Percentiles rank a stretch among this genome's conserved stretches.
phyloP scores from a whole-genome alignment of 2,888 invertebrate species.

The Drosophila helvetica region DNA sequence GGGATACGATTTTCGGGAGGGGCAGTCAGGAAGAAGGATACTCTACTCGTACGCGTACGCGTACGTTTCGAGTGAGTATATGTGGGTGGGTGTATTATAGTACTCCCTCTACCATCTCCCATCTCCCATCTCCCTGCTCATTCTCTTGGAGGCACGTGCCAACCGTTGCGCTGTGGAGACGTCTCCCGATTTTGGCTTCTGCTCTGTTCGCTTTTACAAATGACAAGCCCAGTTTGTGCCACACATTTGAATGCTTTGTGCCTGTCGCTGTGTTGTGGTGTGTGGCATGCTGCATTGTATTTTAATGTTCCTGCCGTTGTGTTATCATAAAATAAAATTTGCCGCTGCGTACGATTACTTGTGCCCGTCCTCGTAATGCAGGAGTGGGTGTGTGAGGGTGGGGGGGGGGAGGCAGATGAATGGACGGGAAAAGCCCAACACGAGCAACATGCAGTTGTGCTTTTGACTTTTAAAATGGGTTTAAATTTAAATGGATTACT shows the following conservation, averaged over 20 bases:
- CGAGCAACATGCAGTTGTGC: background rate
- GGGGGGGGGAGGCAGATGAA: background rate
- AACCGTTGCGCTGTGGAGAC: slow-evolving; percentile 45
- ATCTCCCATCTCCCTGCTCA: background rate
- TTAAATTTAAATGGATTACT: slow-evolving; percentile 53
- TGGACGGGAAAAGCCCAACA: background rate
- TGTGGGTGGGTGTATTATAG: background rate
- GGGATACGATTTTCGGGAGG: background rate
- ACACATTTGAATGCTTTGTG: slow-evolving; percentile 11
- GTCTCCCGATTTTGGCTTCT: slow-evolving; percentile 9
- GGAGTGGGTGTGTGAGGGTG: background rate
- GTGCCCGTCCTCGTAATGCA: slow-evolving; percentile 19
- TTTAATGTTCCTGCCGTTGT: slow-evolving; percentile 36
- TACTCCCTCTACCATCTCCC: background rate
- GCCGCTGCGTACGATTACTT: slow-evolving; percentile 50
- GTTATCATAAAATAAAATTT: slow-evolving; percentile 71
- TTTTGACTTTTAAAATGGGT: slow-evolving; percentile 17
- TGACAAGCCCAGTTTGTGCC: slow-evolving; percentile 54
- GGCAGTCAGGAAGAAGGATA: background rate
- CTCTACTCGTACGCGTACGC: background rate
- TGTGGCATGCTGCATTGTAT: slow-evolving; percentile 11
- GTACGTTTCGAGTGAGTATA: background rate
- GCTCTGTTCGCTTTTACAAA: slow-evolving; percentile 48
- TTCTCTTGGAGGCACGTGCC: slow-evolving; percentile 51
- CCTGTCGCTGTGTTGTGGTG: background rate